Base-by-base conservation (phyloP, 2,888 invertebrate species). In the Dexiosoma caninum region DNA sequence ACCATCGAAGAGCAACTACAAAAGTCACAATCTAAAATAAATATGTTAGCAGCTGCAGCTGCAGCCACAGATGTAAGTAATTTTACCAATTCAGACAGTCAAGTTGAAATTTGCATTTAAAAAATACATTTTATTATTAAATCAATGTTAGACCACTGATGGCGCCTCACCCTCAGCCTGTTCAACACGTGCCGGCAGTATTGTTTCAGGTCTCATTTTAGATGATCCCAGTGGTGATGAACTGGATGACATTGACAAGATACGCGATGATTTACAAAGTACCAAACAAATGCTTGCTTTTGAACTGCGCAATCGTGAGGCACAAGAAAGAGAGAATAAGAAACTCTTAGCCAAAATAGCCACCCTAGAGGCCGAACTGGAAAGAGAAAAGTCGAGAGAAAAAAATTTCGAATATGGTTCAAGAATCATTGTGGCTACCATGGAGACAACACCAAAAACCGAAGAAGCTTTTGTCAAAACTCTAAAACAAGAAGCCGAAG, bases 1-100 rank as follows among this genome's bases (percentile, higher is more conserved):
- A 97, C 97, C 1, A 95, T 96, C 84, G 97, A 97, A 87, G 96
- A 97, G 87, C 95, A 96, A 90, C 94, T 96, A 53, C 95, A 95
- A 85, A 96, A 96, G 88, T 95, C 95, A 0, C 94, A 94, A 90
- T 95, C 95, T 5, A 94, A 93, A 85, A 91, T 93, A 0, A 92
- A 92, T 66, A 85, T 88, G 86, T 78, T 88, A 10, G 86, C 85
- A 12, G 77, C 46, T 53, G 49, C 60, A 3, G 21, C 46, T 53
- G 49, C 60, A 3, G 21, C 75, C 1, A 32, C 44, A 30, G 75
- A 75, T 72, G 74, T 81, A 67, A 60, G 67, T 62, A 10, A 30
- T 55, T 30, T 23, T 44, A 27, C 2, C 2, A 57, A 64, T 35
- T 19, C 9, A 14, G 53, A n/a, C n/a, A n/a, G n/a, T n/a, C n/a